A percentile compares a stretch with the other conserved stretches of the same genome.
Evolutionary conservation across 2,888 invertebrate species (phyloP).

Genomic region (Lasioglossum vierecki): DNA sequence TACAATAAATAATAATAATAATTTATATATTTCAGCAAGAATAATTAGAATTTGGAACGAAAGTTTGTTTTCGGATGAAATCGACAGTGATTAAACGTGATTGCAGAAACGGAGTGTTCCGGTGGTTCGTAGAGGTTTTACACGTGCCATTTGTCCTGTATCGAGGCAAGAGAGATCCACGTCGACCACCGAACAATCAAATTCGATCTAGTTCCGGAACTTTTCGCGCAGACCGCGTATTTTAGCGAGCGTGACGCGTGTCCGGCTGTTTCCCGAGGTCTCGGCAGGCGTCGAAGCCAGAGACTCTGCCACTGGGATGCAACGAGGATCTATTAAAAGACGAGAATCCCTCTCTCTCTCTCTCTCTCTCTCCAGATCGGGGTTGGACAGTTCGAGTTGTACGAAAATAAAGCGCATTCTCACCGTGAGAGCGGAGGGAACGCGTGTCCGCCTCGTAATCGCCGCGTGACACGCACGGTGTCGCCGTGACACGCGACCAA

Average conservation of each 20-base stretch:
- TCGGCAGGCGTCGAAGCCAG: slow-evolving; percentile 33
- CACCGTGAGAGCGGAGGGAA: slow-evolving; percentile 41
- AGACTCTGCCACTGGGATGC: slow-evolving; percentile 43
- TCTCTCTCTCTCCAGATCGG: slow-evolving; percentile 71
- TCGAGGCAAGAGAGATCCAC: neutral
- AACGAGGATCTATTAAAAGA: slow-evolving; percentile 74
- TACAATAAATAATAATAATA: no score
- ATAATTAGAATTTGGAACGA: neutral
- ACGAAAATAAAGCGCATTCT: slow-evolving; percentile 68
- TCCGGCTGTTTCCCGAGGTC: slow-evolving; percentile 26
- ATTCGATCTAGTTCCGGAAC: slow-evolving; percentile 1
- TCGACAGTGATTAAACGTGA: neutral
- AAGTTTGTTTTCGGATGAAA: neutral
- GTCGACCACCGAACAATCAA: neutral
- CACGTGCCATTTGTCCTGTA: neutral
- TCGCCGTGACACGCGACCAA: neutral
- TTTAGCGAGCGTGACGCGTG: slow-evolving; percentile 20
- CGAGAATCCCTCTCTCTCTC: slow-evolving; percentile 61
- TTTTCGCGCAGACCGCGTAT: slow-evolving; percentile 10
- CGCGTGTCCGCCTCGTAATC: slow-evolving; percentile 28
- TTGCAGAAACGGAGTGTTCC: neutral
- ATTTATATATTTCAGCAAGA: neutral
- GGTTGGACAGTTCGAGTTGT: slow-evolving; percentile 69
- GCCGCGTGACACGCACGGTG: slow-evolving; percentile 7
- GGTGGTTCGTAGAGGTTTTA: neutral